These are phyloP conservation scores for Asteroscopus sphinx DNA, from an alignment of 2,888 invertebrate genomes.

Conservation along the genomic window DNA sequence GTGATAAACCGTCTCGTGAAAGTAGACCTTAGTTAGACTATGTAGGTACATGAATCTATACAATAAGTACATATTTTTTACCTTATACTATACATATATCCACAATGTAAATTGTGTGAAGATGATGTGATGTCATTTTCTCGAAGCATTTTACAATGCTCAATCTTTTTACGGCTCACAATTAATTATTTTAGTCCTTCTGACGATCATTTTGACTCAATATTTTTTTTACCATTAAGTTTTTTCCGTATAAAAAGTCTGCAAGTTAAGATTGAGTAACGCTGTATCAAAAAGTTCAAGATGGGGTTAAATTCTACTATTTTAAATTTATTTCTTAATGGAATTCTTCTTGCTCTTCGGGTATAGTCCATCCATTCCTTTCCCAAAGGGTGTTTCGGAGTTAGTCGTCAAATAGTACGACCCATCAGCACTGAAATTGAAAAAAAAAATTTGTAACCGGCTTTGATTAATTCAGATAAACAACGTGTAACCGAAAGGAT, in stretches of 20 bases:
- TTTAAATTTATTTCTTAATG: conserved; percentile 53
- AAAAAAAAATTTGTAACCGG: not conserved
- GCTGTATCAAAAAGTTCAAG: conserved; percentile 1
- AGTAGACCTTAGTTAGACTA: too few species aligned
- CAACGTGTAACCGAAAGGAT: too few species aligned
- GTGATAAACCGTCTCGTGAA: too few species aligned
- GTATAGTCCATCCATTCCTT: conserved; percentile 82
- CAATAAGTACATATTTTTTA: not conserved
- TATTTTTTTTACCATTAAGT: not conserved
- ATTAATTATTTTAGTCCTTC: too few species aligned
- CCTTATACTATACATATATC: not conserved
- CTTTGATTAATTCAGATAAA: too few species aligned
- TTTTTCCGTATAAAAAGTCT: conserved; percentile 7
- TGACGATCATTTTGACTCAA: not conserved
- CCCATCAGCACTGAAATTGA: conserved; percentile 81
- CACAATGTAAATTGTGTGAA: conserved; percentile 10
- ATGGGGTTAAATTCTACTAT: not conserved
- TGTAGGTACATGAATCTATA: not conserved
- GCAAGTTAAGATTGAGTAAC: conserved; percentile 11
- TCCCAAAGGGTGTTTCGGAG: conserved; percentile 80
- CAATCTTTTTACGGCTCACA: not conserved
- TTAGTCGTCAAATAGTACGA: conserved; percentile 85
- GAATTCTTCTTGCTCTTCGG: conserved; percentile 73
- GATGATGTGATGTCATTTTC: conserved; percentile 13
- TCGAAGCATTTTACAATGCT: conserved; percentile 6